Evolutionary conservation across 1,140 invertebrate genomes (phyloP), one percentile per base, ranked within the genome.

Genomic region (Galleria mellonella): DNA sequence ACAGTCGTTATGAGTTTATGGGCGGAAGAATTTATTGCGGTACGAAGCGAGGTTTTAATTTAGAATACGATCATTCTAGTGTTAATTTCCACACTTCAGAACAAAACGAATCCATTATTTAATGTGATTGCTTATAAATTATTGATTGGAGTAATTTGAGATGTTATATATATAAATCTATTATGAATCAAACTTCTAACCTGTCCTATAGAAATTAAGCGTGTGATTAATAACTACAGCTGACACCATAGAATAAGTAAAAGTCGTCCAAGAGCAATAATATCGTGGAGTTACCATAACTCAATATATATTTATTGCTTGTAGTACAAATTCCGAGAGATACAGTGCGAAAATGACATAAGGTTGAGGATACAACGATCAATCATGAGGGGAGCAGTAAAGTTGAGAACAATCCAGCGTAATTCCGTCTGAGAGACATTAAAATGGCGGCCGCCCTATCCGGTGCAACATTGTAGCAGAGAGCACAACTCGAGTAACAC

Each of bases 321-420:
- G 67, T 66, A 73, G 71, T 72, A 72, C 81, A 78, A 74, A 78
- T 82, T 77, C 75, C 62, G 44, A 69, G 72, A 67, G 70, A 71
- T 75, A 73, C 66, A 65, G 70, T 45, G 69, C 69, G 65, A 72
- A 67, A 81, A 81, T 83, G 81, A 82, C 74, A 82, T 78, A 79
- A 84, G 79, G 70, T 64, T 52, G 75, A 74, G 64, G 77, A 82
- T 83, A 79, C 78, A 69, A 81, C 77, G 69, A 84, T 84, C 77
- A 84, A 84, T 81, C 81, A 84, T 53, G 70, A 62, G 55, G 63
- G 65, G 65, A 61, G 76, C 71, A 75, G 74, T 83, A 84, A 84
- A 83, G 46, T 62, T 66, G 78, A 83, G 78, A 84, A 84, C 81
- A 84, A 84, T 84, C 78, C 81, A 73, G 78, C 81, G 81, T 84